Evolutionary conservation across 2,797 vertebrate genomes (phyloP), one percentile per base, ranked within the genome.

Genomic region (Picus viridis): DNA sequence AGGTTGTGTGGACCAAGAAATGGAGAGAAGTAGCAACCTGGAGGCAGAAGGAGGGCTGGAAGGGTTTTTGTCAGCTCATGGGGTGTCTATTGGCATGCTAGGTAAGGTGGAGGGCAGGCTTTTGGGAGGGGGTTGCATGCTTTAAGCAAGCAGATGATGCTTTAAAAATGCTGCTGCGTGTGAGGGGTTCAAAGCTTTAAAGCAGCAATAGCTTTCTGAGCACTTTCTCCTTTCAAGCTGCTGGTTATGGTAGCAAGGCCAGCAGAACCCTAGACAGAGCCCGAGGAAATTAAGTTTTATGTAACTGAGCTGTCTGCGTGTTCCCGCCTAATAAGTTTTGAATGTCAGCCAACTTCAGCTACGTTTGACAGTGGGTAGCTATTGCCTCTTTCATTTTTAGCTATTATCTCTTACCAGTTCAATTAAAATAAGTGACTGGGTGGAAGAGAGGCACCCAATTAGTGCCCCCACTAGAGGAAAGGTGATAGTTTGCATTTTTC

Each of bases 331-430:
- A 23, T 68, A 87, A 83, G 29, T 87, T 91, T 86, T 93, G 89
- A 88, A 86, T 75, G 70, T 83, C 91, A 94, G 89, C 91, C 89
- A 82, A 36, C 43, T 92, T 78, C 79, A 88, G 39, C 57, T 78
- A 51, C 54, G 87, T 93, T 57, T 89, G 67, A 86, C 70, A 81
- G 67, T 80, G 76, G 34, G 67, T 92, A 92, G 87, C 73, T 95
- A 57, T 87, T 93, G 78, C 83, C 53, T 59, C 59, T 88, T 89
- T 59, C 59, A 86, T 2, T 88, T 93, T 81, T 69, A 72, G 70
- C 88, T 76, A 53, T 86, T 94, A 29, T 45, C 85, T 94, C 80
- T 91, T 83, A 75, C 73, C 23, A 39, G n/a, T 92, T 83, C 58
- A 67, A 73, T 81, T 93, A 88, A 85, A 90, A 83, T 68, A 93